These are phyloP conservation scores for Cryptosula pallasiana DNA, from an alignment of 2,888 invertebrate species.

Conservation along the genomic window DNA sequence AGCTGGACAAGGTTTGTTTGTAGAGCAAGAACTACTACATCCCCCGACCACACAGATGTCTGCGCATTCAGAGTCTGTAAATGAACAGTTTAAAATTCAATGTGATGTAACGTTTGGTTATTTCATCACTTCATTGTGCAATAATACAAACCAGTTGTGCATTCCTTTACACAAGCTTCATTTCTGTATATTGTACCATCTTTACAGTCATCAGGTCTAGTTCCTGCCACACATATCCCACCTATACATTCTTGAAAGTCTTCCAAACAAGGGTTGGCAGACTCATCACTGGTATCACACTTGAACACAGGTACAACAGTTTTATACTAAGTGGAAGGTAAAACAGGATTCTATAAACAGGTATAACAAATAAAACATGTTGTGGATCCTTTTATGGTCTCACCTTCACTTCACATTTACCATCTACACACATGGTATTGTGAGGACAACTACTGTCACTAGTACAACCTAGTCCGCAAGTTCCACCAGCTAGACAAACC, in stretches of 20 bases:
- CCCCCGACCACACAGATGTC: constrained; percentile 22
- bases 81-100: too few species aligned
- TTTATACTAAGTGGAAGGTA: too few species aligned
- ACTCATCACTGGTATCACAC: not conserved
- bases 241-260: not conserved
- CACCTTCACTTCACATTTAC: constrained; percentile 11
- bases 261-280: not conserved
- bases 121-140: too few species aligned
- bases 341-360: too few species aligned
- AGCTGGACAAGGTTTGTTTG: constrained; percentile 7
- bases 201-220: not conserved
- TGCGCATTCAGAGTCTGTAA: constrained; percentile 2
- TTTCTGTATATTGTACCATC: not conserved
- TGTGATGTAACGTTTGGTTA: too few species aligned
- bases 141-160: not conserved
- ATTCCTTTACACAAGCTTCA: not conserved
- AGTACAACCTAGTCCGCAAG: not conserved
- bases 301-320: too few species aligned
- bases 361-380: too few species aligned
- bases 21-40: constrained; percentile 6
- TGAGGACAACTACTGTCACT: not conserved
- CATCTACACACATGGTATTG: not conserved
- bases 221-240: not conserved
- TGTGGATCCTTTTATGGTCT: too few species aligned
- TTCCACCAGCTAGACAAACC: not conserved